Conservation (phyloP, 1,140 invertebrate species). For the Colletes latitarsis region DNA sequence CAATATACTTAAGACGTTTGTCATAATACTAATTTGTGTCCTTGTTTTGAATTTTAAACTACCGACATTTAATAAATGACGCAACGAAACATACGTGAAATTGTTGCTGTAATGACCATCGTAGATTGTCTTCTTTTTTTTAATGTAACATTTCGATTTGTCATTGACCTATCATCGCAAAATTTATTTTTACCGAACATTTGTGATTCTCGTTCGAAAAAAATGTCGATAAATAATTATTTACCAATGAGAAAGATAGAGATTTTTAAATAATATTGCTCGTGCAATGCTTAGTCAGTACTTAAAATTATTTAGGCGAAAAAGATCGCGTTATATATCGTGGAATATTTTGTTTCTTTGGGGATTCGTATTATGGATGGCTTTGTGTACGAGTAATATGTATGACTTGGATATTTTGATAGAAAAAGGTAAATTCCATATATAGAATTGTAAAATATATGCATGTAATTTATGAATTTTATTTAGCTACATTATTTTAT, state of each 20-base stretch:
- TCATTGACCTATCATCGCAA: background rate
- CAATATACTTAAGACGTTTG: background rate
- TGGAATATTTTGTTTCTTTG: slow-evolving; percentile 44
- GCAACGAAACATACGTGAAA: background rate
- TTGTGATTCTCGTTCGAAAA: background rate
- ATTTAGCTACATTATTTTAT: slow-evolving; percentile 5
- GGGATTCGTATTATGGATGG: slow-evolving; percentile 49
- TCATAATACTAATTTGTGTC: slow-evolving; percentile 35
- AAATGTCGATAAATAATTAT: background rate
- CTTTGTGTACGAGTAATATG: slow-evolving; percentile 35
- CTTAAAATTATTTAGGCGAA: background rate
- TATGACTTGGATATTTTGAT: slow-evolving; percentile 1
- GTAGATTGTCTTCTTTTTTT: slow-evolving; percentile 33
- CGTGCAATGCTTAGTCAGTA: slow-evolving; percentile 12
- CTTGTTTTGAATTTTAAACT: background rate
- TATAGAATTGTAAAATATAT: background rate
- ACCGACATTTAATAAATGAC: slow-evolving; percentile 21
- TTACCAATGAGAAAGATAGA: background rate
- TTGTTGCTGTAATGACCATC: background rate
- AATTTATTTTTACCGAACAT: slow-evolving; percentile 26
- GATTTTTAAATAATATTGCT: background rate
- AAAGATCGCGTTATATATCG: slow-evolving; percentile 24
- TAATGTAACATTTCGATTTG: slow-evolving; percentile 7
- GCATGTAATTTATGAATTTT: background rate
- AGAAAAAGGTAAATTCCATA: slow-evolving; percentile 5